These are phyloP conservation scores for Pelobates cultripes DNA, from an alignment of 2,797 vertebrate genomes.

Conservation along the genomic window DNA sequence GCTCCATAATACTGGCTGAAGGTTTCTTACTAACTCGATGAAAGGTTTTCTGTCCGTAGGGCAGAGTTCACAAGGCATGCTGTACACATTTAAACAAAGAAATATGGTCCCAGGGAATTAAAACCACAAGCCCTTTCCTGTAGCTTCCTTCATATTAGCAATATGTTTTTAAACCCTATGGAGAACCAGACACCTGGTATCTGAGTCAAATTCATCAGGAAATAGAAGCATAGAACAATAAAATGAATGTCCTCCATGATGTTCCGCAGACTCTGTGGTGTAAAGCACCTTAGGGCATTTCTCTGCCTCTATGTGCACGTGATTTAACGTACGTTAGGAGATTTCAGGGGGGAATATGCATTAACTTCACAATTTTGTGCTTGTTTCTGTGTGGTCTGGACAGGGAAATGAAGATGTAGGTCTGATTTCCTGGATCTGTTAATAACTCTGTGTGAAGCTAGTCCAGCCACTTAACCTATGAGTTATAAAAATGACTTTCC, in stretches of 20 bases:
- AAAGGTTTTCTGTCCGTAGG: constrained; percentile 19
- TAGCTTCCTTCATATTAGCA: constrained; percentile 43
- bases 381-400: constrained; percentile 38
- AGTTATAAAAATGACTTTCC: background rate
- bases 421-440: constrained; percentile 24
- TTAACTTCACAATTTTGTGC: background rate
- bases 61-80: constrained; percentile 40
- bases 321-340: constrained; percentile 14
- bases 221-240: constrained; percentile 6
- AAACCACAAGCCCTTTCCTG: constrained; percentile 59
- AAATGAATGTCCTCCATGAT: constrained; percentile 14
- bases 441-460: constrained; percentile 26
- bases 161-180: constrained; percentile 31
- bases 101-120: constrained; percentile 64
- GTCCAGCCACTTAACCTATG: constrained; percentile 19
- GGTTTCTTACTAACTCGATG: constrained; percentile 5
- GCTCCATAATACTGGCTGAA: background rate
- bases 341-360: background rate
- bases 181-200: constrained; percentile 53
- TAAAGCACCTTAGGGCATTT: constrained; percentile 35
- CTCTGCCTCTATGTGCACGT: constrained; percentile 1
- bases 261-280: background rate
- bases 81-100: constrained; percentile 59
- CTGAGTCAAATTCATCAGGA: background rate
- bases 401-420: constrained; percentile 13